Evolutionary conservation across 2,797 vertebrate genomes (phyloP).

Genomic region (Rhinatrema bivittatum): DNA sequence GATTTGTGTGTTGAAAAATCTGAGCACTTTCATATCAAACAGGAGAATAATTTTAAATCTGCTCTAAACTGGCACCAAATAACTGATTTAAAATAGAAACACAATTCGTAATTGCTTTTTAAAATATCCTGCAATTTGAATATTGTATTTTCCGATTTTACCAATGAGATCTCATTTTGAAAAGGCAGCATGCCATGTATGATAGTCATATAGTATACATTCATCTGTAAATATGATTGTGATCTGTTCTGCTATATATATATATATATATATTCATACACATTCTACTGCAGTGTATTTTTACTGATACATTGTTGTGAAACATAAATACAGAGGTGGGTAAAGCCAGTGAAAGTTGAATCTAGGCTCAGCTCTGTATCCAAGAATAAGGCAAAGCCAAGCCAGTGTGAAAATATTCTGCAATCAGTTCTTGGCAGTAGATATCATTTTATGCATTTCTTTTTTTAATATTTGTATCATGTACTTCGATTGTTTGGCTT

Average conservation of each 20-base stretch:
- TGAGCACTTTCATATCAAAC: too few relatives aligned
- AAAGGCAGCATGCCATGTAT: too few relatives aligned
- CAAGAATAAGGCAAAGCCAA: not conserved
- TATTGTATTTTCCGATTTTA: conserved; percentile 9
- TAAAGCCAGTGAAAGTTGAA: not conserved
- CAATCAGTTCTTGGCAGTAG: not conserved
- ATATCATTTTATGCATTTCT: too few relatives aligned
- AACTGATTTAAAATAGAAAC: too few relatives aligned
- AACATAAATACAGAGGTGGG: conserved; percentile 10
- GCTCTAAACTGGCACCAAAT: too few relatives aligned
- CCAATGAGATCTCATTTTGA: conserved; percentile 5
- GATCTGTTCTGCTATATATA: conserved; percentile 15
- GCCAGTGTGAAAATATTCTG: not conserved
- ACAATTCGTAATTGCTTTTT: not conserved
- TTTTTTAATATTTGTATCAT: conserved; percentile 27
- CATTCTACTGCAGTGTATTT: conserved; percentile 13
- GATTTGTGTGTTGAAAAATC: too few relatives aligned
- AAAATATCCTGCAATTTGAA: not conserved
- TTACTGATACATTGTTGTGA: not conserved
- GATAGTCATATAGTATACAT: too few relatives aligned
- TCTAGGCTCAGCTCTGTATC: conserved; percentile 1
- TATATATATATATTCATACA: too few relatives aligned
- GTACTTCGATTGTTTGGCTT: conserved; percentile 19
- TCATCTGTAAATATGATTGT: not conserved
- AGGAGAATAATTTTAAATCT: too few relatives aligned